phyloP scores from a whole-genome alignment of 2,113 vertebrate species.

The Lynx canadensis region DNA sequence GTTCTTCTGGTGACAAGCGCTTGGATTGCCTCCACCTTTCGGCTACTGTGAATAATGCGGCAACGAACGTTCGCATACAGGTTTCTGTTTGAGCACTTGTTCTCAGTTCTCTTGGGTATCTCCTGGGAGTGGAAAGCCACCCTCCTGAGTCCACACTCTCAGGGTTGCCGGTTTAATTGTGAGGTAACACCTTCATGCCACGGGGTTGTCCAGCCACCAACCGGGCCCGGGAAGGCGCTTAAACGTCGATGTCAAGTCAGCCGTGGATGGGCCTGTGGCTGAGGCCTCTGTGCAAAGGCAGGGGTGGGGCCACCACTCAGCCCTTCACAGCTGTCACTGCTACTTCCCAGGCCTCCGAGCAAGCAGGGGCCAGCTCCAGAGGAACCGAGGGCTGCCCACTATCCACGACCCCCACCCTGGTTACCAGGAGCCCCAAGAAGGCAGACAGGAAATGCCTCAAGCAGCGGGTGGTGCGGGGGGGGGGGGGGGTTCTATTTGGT shows the following conservation, averaged over 20 bases:
- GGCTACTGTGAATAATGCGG: not conserved
- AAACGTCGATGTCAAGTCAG: accelerated
- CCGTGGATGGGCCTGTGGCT: not conserved
- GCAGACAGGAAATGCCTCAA: not conserved
- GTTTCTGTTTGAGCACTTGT: not conserved
- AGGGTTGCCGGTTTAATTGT: too few relatives aligned
- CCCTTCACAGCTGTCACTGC: not conserved
- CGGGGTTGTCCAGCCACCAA: accelerated
- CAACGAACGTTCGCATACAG: accelerated
- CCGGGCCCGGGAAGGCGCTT: accelerated
- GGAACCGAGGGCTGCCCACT: not conserved
- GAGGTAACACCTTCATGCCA: not conserved
- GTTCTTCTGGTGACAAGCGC: not conserved
- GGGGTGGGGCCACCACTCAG: not conserved
- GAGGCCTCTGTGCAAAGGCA: not conserved
- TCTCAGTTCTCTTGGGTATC: not conserved
- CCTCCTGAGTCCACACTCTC: not conserved
- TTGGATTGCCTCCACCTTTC: not conserved
- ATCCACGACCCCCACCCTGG: not conserved
- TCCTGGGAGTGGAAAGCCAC: not conserved
- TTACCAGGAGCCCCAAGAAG: not conserved
- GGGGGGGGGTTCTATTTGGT: not conserved
- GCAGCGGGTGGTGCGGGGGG: not conserved
- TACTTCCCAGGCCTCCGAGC: not conserved
- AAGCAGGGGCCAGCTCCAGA: not conserved